Evolutionary conservation across 2,797 vertebrate species (phyloP), one percentile per base, ranked within the genome.

Genomic region (Coranthus polyacanthus): DNA sequence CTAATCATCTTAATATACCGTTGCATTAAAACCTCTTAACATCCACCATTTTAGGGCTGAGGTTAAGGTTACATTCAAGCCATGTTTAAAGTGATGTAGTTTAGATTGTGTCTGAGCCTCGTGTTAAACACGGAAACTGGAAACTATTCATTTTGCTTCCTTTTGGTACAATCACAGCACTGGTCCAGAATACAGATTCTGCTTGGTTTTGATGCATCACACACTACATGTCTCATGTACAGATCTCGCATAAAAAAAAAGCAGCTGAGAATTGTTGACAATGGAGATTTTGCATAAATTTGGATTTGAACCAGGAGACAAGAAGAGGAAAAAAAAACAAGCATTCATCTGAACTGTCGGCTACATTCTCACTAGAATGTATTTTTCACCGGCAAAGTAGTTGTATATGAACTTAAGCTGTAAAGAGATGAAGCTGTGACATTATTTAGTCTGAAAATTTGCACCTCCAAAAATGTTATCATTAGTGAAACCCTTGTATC

Each of bases 11-110:
- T 11, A 29, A 39, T 75, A n/a, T n/a, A n/a, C n/a, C n/a, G n/a
- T n/a, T n/a, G n/a, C n/a, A n/a, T n/a, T n/a, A n/a, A n/a, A n/a
- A n/a, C n/a, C n/a, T n/a, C n/a, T n/a, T n/a, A n/a, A n/a, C n/a
- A n/a, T n/a, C n/a, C n/a, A n/a, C 42, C 61, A 22, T 81, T 74
- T 79, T 55, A 42, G 51, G 11, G n/a, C n/a, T n/a, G n/a, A n/a
- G n/a, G n/a, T n/a, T n/a, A n/a, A n/a, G n/a, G n/a, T n/a, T n/a
- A n/a, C n/a, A 16, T 16, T 29, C 9, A n/a, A n/a, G 0, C 20
- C 44, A 53, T 51, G 72, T 64, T 58, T 12, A n/a, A n/a, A n/a
- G n/a, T n/a, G n/a, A n/a, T n/a, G n/a, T n/a, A n/a, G n/a, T n/a
- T n/a, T n/a, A n/a, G n/a, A n/a, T n/a, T n/a, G n/a, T n/a, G n/a